Evolutionary conservation across 2,113 vertebrate genomes (phyloP).

Genomic region (Onychorhynchus coronatus): DNA sequence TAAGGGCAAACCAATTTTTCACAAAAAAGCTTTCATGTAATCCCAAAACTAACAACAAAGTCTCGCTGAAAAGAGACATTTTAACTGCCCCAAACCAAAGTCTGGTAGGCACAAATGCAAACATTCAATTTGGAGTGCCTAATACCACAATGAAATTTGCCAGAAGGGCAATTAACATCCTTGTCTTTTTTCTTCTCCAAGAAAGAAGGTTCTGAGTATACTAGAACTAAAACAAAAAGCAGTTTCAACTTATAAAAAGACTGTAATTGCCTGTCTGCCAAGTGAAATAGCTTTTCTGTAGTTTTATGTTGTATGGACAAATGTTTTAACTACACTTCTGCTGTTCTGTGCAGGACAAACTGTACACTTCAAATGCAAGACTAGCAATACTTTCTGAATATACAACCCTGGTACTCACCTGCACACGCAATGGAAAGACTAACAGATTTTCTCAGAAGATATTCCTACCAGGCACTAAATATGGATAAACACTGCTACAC

Average conservation of each 20-base stretch:
- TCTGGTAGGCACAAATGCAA: background rate
- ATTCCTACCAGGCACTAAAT: background rate
- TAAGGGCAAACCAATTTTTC: background rate
- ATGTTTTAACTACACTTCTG: background rate
- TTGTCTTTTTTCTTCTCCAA: background rate
- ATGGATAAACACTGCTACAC: background rate
- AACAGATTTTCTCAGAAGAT: background rate
- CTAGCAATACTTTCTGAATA: background rate
- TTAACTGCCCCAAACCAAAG: background rate
- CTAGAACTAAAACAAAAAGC: background rate
- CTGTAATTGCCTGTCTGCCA: background rate
- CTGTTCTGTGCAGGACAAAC: background rate
- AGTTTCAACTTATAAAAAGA: background rate
- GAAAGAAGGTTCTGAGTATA: background rate
- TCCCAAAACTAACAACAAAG: background rate
- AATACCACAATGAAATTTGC: background rate
- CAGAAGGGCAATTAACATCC: background rate
- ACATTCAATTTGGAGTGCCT: background rate
- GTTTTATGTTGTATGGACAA: background rate
- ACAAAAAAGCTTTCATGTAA: background rate
- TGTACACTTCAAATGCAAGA: background rate
- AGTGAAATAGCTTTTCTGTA: background rate
- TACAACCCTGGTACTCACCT: background rate
- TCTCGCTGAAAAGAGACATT: background rate
- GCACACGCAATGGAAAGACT: background rate